Evolutionary conservation across 2,797 vertebrate species (phyloP).

Genomic region (Pelodytes ibericus): DNA sequence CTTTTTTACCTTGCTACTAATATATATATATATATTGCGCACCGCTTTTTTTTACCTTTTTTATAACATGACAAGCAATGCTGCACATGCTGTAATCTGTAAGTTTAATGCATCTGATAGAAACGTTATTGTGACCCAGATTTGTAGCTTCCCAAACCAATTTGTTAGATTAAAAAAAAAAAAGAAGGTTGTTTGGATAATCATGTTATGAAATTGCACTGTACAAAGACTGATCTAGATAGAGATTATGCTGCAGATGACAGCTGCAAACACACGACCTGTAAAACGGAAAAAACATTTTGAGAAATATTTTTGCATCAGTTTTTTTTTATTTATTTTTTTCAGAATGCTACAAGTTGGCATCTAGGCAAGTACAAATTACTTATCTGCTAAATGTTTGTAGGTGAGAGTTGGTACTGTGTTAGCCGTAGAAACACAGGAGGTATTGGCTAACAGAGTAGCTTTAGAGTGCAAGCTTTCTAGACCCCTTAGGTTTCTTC

Average conservation of each 20-base stretch:
- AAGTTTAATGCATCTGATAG: constrained; percentile 15
- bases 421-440: too few species aligned
- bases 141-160: constrained; percentile 2
- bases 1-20: too few species aligned
- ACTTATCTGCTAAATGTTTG: constrained; percentile 5
- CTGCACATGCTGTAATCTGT: too few species aligned
- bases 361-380: constrained; percentile 39
- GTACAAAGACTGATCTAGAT: constrained; percentile 25
- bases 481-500: too few species aligned
- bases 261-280: constrained; percentile 38
- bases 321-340: too few species aligned
- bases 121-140: neutral
- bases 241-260: constrained; percentile 30
- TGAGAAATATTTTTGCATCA: constrained; percentile 33
- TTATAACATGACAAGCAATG: too few species aligned
- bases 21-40: too few species aligned
- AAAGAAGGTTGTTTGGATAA: constrained; percentile 21
- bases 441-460: too few species aligned
- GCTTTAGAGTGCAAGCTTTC: too few species aligned
- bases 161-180: constrained; percentile 22
- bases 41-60: too few species aligned
- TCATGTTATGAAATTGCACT: constrained; percentile 19
- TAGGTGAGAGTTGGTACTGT: neutral
- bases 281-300: constrained; percentile 36
- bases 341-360: constrained; percentile 23